Evolutionary conservation across 2,888 invertebrate species (phyloP).

Genomic region (Galeopsomyia nigrocyanea): DNA sequence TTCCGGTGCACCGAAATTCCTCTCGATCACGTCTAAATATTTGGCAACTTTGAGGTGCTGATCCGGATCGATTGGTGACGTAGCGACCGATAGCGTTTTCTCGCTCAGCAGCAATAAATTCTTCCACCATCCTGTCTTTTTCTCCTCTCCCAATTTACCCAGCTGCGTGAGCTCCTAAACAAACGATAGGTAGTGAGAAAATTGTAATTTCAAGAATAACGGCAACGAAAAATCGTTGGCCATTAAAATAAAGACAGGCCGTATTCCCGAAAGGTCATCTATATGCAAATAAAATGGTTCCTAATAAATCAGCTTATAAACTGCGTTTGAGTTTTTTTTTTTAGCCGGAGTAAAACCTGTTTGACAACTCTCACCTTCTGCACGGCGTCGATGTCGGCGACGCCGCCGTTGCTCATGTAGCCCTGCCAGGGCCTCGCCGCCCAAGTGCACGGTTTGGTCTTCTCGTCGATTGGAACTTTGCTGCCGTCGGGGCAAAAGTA

Average conservation of each 20-base stretch:
- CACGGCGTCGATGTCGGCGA: slow-evolving; percentile 60
- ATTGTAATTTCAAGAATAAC: too few relatives aligned
- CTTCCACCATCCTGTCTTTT: slow-evolving; percentile 68
- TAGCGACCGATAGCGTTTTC: slow-evolving; percentile 77
- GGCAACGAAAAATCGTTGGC: too few relatives aligned
- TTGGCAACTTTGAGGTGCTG: slow-evolving; percentile 77
- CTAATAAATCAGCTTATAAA: too few relatives aligned
- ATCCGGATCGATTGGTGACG: slow-evolving; percentile 74
- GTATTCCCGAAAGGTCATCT: too few relatives aligned
- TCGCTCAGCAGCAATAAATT: slow-evolving; percentile 74
- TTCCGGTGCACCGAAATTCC: slow-evolving; percentile 80
- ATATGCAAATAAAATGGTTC: too few relatives aligned
- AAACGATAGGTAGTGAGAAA: too few relatives aligned
- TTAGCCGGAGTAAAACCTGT: too few relatives aligned
- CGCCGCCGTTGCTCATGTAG: slow-evolving; percentile 78
- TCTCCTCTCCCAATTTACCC: slow-evolving; percentile 65
- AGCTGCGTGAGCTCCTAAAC: slow-evolving; percentile 60
- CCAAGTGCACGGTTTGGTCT: slow-evolving; percentile 80
- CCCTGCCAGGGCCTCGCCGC: slow-evolving; percentile 90
- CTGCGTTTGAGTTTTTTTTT: neutral
- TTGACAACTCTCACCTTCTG: slow-evolving; percentile 55
- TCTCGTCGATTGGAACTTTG: slow-evolving; percentile 76
- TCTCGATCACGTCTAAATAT: slow-evolving; percentile 79
- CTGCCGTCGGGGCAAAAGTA: slow-evolving; percentile 86
- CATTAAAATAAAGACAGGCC: neutral